Evolutionary conservation across 2,888 invertebrate species (phyloP).

Genomic region (Andrena praecox): DNA sequence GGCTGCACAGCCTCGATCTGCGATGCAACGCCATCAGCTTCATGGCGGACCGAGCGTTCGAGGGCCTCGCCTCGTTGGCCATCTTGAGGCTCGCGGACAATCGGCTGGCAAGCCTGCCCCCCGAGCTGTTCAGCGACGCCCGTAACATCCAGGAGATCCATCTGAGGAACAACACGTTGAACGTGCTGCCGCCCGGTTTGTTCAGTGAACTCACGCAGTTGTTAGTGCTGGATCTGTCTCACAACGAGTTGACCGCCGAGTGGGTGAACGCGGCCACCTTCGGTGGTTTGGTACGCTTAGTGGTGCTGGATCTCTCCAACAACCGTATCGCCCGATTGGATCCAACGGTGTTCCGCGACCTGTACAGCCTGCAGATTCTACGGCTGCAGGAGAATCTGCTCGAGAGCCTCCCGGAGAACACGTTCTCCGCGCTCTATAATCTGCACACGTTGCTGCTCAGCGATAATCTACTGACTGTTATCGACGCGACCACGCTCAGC

Average conservation of each 20-base stretch:
- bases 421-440: slow-evolving; percentile 91
- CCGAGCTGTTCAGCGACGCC: slow-evolving; percentile 92
- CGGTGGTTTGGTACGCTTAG: slow-evolving; percentile 90
- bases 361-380: slow-evolving; percentile 92
- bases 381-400: slow-evolving; percentile 93
- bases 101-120: slow-evolving; percentile 92
- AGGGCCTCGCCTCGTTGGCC: slow-evolving; percentile 90
- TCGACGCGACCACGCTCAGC: slow-evolving; percentile 91
- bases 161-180: slow-evolving; percentile 93
- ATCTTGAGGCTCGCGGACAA: slow-evolving; percentile 93
- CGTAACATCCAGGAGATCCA: slow-evolving; percentile 92
- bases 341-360: slow-evolving; percentile 91
- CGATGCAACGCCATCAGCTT: slow-evolving; percentile 92
- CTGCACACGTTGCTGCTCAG: slow-evolving; percentile 93
- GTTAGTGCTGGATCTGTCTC: slow-evolving; percentile 91
- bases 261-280: slow-evolving; percentile 94
- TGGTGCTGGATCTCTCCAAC: slow-evolving; percentile 91
- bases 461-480: slow-evolving; percentile 91
- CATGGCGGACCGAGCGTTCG: slow-evolving; percentile 92
- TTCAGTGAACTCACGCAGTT: slow-evolving; percentile 92
- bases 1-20: slow-evolving; percentile 90
- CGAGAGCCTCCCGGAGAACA: slow-evolving; percentile 91
- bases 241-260: slow-evolving; percentile 92
- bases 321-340: slow-evolving; percentile 92
- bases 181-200: slow-evolving; percentile 92